Percentiles rank a stretch among this genome's conserved stretches.
These are phyloP conservation scores for Resseliella maxima DNA, from an alignment of 2,888 invertebrate species.

Conservation along the genomic window DNA sequence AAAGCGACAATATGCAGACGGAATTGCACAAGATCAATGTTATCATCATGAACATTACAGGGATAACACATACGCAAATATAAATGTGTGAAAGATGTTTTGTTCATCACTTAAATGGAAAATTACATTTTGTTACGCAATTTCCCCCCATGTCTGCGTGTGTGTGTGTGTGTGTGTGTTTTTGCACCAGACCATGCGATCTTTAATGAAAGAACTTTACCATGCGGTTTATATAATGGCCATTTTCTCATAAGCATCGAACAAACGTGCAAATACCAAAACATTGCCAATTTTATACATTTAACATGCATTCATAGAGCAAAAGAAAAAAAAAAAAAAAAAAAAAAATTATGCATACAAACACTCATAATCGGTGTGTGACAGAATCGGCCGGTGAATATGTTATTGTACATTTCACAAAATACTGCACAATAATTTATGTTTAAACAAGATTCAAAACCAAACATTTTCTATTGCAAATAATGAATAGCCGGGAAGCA, in stretches of 20 bases:
- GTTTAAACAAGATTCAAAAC: slow-evolving; percentile 53
- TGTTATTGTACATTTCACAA: neutral
- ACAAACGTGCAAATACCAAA: slow-evolving; percentile 23
- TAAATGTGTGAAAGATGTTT: slow-evolving; percentile 14
- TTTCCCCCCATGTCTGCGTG: neutral
- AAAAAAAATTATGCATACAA: neutral
- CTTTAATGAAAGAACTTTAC: slow-evolving; percentile 35
- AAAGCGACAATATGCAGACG: neutral
- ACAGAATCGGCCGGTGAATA: neutral
- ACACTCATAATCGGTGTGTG: neutral
- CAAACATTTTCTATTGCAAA: slow-evolving; percentile 35
- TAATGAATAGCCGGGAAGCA: slow-evolving; percentile 20
- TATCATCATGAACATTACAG: neutral
- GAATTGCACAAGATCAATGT: slow-evolving; percentile 53
- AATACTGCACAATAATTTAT: slow-evolving; percentile 27
- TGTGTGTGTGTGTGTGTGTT: neutral
- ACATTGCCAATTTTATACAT: neutral
- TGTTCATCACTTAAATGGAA: neutral
- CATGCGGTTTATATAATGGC: neutral
- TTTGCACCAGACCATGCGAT: neutral
- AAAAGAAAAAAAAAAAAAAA: no score
- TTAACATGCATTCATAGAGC: neutral
- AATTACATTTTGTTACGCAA: neutral
- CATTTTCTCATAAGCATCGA: neutral
- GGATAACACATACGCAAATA: neutral